Evolutionary conservation across 2,888 invertebrate genomes (phyloP), one percentile per base, ranked within the genome.

Genomic region (Neoaliturus tenellus): DNA sequence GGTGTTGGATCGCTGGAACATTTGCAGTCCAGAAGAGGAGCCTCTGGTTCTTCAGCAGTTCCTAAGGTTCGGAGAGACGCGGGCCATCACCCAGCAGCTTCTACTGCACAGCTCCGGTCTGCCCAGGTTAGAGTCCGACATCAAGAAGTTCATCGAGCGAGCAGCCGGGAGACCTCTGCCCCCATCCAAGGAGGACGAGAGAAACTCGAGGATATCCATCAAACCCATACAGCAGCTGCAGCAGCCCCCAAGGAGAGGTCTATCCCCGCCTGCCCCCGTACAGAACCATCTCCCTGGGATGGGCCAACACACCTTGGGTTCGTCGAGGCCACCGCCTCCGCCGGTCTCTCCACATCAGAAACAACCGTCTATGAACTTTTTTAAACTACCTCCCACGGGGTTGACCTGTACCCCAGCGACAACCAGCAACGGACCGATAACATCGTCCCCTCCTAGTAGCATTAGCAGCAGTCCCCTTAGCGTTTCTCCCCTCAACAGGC

Each of bases 1-100:
- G 87, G 93, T 95, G 89, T 93, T 97, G 91, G 97, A 97, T 92
- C 94, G 95, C 93, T 98, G 98, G 97, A 95, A 94, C 89, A 95
- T 97, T 90, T 95, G 96, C 90, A 96, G 95, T 88, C 93, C 95
- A 89, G 96, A 97, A 90, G 98, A 98, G 91, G 97, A 98, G 92
- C 96, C 96, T 90, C 93, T 97, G 91, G 97, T 98, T 88, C 93
- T 98, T 87, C 97, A 97, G 91, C 97, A 98, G 92, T 98, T 98
- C 91, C 94, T 98, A 89, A 94, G 97, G 89, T 96, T 97, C 89
- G 96, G 96, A 89, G 97, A 97, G 92, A 98, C 97, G 85, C 94
- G 97, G 90, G 95, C 96, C 87, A 94, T 96, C 89, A 95, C 95
- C 87, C 95, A 95, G 88, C 94, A 92, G 91, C 93, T 90, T 90